Base-by-base conservation (phyloP, 2,888 invertebrate species). In the Drosophila formosana region DNA sequence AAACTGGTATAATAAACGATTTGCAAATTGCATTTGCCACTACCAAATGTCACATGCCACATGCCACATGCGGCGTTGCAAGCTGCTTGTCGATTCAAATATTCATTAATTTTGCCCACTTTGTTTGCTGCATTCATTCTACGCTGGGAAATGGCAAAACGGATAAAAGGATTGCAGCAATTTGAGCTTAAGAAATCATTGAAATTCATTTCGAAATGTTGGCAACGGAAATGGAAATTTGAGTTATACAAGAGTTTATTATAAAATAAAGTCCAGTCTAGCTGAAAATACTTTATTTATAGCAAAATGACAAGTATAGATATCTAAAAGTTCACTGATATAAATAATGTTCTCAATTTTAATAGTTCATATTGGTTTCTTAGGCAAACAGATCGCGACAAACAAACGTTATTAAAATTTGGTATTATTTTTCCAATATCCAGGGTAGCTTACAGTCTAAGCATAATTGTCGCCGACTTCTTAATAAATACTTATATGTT, bases 61-160 rank as follows among this genome's bases (percentile, higher is more conserved):
- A n/a, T 37, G 37, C 37, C n/a, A n/a, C 37, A 37, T 37, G n/a
- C 37, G n/a, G 57, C 13, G 39, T 50, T 45, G 43, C 37, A 18
- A 4, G 11, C 67, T 58, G 57, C 58, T 55, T 13, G 18, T 47
- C 6, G 25, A 61, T 73, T 69, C 30, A 18, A 45, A 49, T 30
- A 70, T 41, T 65, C 75, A 75, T 75, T 66, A 61, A 57, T 74
- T 66, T 66, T 62, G 37, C 47, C 30, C 37, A 66, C 51, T 49
- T 46, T 50, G 23, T 34, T 34, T 39, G n/a, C 39, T 28, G 26
- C 47, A 26, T 52, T 30, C 30, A 37, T 25, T 6, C n/a, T 41
- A 26, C 25, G 41, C 37, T 9, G 18, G 18, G 18, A 9, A 8
- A 32, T 32, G 9, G 5, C 9, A 1, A 28, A 23, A 37, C 8